Conservation (phyloP, 2,113 vertebrate species). For the Percopsis transmontana region DNA sequence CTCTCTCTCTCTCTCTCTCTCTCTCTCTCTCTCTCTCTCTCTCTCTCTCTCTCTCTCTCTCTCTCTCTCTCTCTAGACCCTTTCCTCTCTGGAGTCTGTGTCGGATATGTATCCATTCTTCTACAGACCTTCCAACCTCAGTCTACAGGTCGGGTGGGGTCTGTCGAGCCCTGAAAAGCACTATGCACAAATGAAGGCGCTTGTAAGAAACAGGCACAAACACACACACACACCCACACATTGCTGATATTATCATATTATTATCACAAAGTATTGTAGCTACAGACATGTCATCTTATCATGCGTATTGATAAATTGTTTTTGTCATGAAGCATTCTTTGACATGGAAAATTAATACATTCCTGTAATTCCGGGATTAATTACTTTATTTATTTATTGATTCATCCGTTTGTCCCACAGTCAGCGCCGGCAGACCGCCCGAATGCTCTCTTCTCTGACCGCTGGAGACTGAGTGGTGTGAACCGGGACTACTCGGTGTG, state of each 20-base stretch:
- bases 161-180: slow-evolving; percentile 65
- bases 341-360: neutral
- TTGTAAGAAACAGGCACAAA: slow-evolving; percentile 70
- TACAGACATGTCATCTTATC: too few relatives aligned
- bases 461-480: slow-evolving; percentile 81
- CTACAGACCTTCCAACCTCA: slow-evolving; percentile 77
- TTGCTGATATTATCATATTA: slow-evolving; percentile 1
- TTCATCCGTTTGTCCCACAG: neutral
- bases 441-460: slow-evolving; percentile 20
- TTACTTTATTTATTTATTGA: neutral
- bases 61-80: slow-evolving; percentile 69
- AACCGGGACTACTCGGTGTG: slow-evolving; percentile 81
- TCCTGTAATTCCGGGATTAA: too few relatives aligned
- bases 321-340: slow-evolving; percentile 1
- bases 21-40: neutral
- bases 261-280: too few relatives aligned
- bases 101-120: slow-evolving; percentile 88
- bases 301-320: neutral
- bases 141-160: slow-evolving; percentile 76
- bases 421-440: neutral
- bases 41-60: slow-evolving; percentile 5
- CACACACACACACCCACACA: neutral
- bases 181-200: slow-evolving; percentile 68
- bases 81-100: slow-evolving; percentile 83
- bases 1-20: slow-evolving; percentile 1